These are phyloP conservation scores for Coturnix japonica DNA, from an alignment of 2,113 vertebrate genomes.

Conservation along the genomic window DNA sequence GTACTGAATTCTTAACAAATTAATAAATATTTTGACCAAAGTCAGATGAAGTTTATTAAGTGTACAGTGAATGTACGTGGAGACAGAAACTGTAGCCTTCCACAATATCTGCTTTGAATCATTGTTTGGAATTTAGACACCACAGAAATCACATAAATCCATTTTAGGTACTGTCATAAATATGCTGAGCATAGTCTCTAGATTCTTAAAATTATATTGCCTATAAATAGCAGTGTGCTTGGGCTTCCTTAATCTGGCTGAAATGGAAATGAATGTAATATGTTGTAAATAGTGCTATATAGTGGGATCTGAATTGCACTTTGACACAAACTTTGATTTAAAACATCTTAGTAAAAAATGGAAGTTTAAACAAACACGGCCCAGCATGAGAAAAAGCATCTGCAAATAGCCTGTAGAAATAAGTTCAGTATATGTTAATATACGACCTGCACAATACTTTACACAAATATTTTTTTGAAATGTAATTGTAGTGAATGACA, in stretches of 20 bases:
- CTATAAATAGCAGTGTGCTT: not conserved
- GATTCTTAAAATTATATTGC: not conserved
- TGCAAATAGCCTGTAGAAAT: conserved; percentile 4
- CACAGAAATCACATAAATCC: not conserved
- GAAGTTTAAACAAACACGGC: not conserved
- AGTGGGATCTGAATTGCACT: not conserved
- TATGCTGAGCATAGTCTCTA: not conserved
- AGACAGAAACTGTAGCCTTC: not conserved
- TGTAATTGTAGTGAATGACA: not conserved
- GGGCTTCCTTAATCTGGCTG: not conserved
- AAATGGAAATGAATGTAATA: not conserved
- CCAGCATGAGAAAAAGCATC: not conserved
- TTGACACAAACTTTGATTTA: not conserved
- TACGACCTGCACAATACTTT: not conserved
- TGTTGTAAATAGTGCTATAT: not conserved
- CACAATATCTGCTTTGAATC: not conserved
- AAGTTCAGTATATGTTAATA: not conserved
- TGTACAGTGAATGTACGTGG: not conserved
- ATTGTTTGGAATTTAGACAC: not conserved
- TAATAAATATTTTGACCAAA: not conserved
- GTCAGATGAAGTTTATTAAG: not conserved
- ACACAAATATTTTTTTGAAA: conserved; percentile 7
- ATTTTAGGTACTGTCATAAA: not conserved
- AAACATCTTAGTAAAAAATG: conserved; percentile 17
- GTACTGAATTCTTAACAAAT: not conserved